Conservation (phyloP, 1,140 invertebrate species). For the Drosophila sucinea region DNA sequence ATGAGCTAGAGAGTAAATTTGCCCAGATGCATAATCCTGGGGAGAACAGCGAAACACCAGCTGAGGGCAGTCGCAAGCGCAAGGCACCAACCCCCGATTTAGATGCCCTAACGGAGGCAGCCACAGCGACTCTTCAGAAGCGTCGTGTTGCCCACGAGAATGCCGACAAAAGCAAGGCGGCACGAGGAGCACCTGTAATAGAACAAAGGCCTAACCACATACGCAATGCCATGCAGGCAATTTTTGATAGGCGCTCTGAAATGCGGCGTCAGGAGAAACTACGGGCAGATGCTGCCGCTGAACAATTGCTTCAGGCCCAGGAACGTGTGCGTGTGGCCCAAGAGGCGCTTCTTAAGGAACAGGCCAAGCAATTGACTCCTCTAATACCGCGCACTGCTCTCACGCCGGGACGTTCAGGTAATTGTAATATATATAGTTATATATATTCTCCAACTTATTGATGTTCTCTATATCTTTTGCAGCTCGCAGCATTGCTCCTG, state of each 20-base stretch:
- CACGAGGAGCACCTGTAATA: background rate
- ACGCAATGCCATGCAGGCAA: slow-evolving; percentile 77
- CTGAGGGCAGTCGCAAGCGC: slow-evolving; percentile 49
- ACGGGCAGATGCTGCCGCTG: slow-evolving; percentile 58
- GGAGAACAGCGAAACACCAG: slow-evolving; percentile 10
- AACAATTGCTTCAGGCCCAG: slow-evolving; percentile 62
- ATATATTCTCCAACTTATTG: background rate
- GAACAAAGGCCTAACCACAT: slow-evolving; percentile 70
- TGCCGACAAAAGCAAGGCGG: slow-evolving; percentile 58
- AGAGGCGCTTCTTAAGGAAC: slow-evolving; percentile 57
- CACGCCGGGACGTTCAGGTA: slow-evolving; percentile 56
- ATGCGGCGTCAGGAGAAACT: slow-evolving; percentile 64
- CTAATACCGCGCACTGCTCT: slow-evolving; percentile 66
- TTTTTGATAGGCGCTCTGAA: slow-evolving; percentile 68
- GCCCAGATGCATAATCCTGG: slow-evolving; percentile 56
- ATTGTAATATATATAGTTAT: background rate
- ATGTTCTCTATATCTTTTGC: background rate
- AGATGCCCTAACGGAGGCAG: slow-evolving; percentile 57
- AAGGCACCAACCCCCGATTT: slow-evolving; percentile 68
- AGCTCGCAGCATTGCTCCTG: slow-evolving; percentile 85
- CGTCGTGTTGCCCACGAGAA: slow-evolving; percentile 84
- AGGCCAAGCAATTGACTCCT: slow-evolving; percentile 65
- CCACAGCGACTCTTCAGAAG: slow-evolving; percentile 67
- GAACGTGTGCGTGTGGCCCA: slow-evolving; percentile 68
- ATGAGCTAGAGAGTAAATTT: slow-evolving; percentile 84